A percentile compares a stretch with the other conserved stretches of the same genome.
Evolutionary conservation across 2,797 vertebrate genomes (phyloP).

Genomic region (Carduelis carduelis): DNA sequence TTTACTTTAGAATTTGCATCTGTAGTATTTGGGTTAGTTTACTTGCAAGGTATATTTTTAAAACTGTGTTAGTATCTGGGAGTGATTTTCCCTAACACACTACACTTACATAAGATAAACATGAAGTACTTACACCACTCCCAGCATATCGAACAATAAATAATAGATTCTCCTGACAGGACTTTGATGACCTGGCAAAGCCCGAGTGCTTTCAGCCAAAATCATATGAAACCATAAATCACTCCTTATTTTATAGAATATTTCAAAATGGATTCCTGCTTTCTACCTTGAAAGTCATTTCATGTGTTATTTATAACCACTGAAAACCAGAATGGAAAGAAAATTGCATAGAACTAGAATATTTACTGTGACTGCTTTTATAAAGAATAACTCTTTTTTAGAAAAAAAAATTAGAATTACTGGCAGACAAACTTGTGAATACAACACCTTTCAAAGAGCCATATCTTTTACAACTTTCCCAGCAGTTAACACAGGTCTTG

Average conservation of each 20-base stretch:
- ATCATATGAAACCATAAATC: slow-evolving; percentile 87
- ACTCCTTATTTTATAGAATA: slow-evolving; percentile 85
- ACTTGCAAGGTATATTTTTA: neutral
- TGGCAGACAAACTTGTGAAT: slow-evolving; percentile 52
- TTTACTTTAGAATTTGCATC: neutral
- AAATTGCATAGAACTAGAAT: slow-evolving; percentile 77
- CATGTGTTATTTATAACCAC: slow-evolving; percentile 85
- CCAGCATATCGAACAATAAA: slow-evolving; percentile 80
- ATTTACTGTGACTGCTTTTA: slow-evolving; percentile 76
- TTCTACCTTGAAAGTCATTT: slow-evolving; percentile 88
- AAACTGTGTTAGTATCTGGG: slow-evolving; percentile 66
- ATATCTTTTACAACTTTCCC: neutral
- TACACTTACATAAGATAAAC: slow-evolving; percentile 81
- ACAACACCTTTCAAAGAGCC: slow-evolving; percentile 45
- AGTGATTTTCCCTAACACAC: slow-evolving; percentile 78
- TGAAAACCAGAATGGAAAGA: slow-evolving; percentile 74
- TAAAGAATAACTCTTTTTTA: slow-evolving; percentile 72
- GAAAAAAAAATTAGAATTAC: slow-evolving; percentile 58
- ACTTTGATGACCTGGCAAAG: slow-evolving; percentile 85
- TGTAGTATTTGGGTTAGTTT: slow-evolving; percentile 30
- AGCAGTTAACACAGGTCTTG: neutral
- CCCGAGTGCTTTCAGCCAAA: slow-evolving; percentile 82
- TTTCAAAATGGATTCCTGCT: slow-evolving; percentile 85
- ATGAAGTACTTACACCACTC: slow-evolving; percentile 79
- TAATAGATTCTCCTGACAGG: slow-evolving; percentile 82